Conservation (phyloP, 2,888 invertebrate genomes). For the Nineta flava region DNA sequence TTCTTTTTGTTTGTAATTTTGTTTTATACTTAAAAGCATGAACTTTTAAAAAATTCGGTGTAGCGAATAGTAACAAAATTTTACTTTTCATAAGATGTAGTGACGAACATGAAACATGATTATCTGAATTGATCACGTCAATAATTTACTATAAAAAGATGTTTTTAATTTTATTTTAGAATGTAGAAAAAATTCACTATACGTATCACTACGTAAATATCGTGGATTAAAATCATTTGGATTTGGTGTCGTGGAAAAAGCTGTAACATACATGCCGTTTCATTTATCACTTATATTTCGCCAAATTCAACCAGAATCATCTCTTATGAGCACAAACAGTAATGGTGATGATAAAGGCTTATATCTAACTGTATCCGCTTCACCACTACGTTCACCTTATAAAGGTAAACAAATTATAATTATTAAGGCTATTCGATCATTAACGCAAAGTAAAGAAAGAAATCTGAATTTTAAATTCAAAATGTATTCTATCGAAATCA, state of each 20-base stretch:
- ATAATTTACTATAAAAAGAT: not conserved
- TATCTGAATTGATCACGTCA: not conserved
- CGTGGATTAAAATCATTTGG: slow-evolving; percentile 40
- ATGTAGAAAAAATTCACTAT: slow-evolving; percentile 30
- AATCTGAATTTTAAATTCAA: not conserved
- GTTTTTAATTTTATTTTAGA: slow-evolving; percentile 19
- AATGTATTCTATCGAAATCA: too few species aligned
- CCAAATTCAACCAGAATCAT: slow-evolving; percentile 27
- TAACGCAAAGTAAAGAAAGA: slow-evolving; percentile 11
- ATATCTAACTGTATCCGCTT: slow-evolving; percentile 55
- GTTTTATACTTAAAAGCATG: too few species aligned
- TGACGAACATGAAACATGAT: too few species aligned
- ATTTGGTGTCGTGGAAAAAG: slow-evolving; percentile 42
- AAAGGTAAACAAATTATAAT: slow-evolving; percentile 40
- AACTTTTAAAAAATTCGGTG: too few species aligned
- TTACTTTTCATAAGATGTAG: too few species aligned
- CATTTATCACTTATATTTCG: slow-evolving; percentile 53
- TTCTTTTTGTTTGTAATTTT: too few species aligned
- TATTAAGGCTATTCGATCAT: not conserved
- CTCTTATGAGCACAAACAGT: slow-evolving; percentile 11
- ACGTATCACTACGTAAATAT: slow-evolving; percentile 52
- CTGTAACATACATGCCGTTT: slow-evolving; percentile 52
- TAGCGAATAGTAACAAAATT: too few species aligned
- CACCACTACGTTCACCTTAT: slow-evolving; percentile 57
- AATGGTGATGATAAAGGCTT: slow-evolving; percentile 29